Base-by-base conservation (phyloP, 2,888 invertebrate genomes). In the Disparrhopalites patrizii region DNA sequence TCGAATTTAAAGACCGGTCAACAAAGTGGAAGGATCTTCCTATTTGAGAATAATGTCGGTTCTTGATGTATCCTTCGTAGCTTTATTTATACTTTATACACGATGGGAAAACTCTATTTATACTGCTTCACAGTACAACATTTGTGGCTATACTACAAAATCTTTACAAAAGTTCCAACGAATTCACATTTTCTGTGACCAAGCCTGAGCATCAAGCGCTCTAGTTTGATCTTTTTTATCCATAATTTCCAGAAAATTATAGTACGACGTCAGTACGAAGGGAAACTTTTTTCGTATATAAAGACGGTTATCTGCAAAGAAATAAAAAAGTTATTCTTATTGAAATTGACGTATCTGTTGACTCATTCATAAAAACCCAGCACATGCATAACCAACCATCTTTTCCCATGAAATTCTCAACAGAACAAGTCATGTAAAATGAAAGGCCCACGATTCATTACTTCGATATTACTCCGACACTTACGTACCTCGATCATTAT, bases 201-300 rank as follows among this genome's bases (percentile, higher is more conserved):
- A 74, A 47, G 57, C 30, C 15, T 57, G 25, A 13, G 65, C 31
- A 61, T 74, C 74, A 3, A 36, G 2, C 65, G 51, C 28, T 18
- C 74, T 52, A 36, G 69, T 72, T 2, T 15, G 8, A 40, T 65
- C 54, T 7, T 40, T 27, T 7, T 67, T 68, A 43, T 66, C 60
- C 8, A 72, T 18, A 15, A 51, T 25, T 64, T 72, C 73, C 18
- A 71, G 74, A 36, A 75, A 40, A 8, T 62, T 67, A 61, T 75
- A 75, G 52, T 73, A 75, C 15, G 61, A 50, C 36, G 68, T 68
- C 58, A 75, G 65, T 10, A 65, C 40, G 62, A 65, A 70, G 25
- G 75, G 75, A n/a, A 65, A 72, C 5, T 65, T 64, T 8, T 56
- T 27, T n/a, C 64, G 62, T 5, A 65, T 25, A 5, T 61, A 36